These are phyloP conservation scores for Hyperopisus bebe DNA, from an alignment of 2,113 vertebrate species.

Conservation along the genomic window DNA sequence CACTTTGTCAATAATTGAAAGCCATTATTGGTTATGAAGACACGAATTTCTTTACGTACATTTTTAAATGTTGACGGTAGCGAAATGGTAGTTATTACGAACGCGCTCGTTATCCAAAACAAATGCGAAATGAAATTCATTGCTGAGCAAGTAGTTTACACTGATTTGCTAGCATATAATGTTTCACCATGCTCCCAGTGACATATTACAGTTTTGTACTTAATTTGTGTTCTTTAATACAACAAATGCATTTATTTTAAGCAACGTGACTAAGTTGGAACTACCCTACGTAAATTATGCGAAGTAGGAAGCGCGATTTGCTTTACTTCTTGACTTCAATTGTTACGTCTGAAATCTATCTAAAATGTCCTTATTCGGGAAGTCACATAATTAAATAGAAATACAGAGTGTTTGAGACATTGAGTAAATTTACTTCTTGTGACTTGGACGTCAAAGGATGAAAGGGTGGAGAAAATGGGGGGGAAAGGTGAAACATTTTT, in stretches of 20 bases:
- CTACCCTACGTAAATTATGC: background rate
- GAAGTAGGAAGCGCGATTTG: background rate
- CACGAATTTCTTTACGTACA: background rate
- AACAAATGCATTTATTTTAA: background rate
- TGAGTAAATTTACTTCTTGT: background rate
- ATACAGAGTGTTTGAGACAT: background rate
- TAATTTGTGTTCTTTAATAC: background rate
- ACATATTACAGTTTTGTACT: background rate
- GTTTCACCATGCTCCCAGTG: background rate
- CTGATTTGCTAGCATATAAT: background rate
- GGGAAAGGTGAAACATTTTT: background rate
- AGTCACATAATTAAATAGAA: background rate
- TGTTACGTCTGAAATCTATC: no score
- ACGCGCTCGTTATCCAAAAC: background rate
- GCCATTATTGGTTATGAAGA: no score
- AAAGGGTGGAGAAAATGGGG: background rate
- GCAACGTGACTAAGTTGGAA: background rate
- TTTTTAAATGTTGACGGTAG: background rate
- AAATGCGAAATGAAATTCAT: background rate
- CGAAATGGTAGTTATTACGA: background rate
- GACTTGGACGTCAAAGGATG: background rate
- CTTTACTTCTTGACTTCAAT: background rate
- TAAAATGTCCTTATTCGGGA: background rate
- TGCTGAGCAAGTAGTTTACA: background rate
- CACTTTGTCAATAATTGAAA: background rate